Conservation (phyloP, 2,888 invertebrate species). For the Zhuqinia jingwanae region DNA sequence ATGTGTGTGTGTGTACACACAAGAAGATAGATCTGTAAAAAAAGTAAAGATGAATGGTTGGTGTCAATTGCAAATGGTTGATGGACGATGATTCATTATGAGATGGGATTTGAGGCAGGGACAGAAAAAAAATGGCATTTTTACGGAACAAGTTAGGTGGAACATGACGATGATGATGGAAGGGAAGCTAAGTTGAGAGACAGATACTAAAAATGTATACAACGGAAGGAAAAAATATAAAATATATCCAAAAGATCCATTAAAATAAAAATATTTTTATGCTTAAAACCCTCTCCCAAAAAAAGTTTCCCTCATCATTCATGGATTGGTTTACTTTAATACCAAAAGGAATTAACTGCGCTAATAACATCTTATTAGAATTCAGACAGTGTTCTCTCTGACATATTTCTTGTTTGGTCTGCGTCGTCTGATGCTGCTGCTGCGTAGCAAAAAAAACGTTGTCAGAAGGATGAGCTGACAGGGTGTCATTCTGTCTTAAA, state of each 20-base stretch:
- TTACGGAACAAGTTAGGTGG: neutral
- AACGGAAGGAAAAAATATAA: slow-evolving; percentile 11
- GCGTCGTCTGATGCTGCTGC: neutral
- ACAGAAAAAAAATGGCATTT: slow-evolving; percentile 2
- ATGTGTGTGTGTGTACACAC: slow-evolving; percentile 37
- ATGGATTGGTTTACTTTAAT: slow-evolving; percentile 17
- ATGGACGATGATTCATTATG: slow-evolving; percentile 59
- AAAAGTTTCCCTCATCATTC: too few species aligned
- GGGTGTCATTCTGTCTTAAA: slow-evolving; percentile 44
- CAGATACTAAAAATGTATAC: neutral
- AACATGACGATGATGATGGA: neutral
- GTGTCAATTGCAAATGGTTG: slow-evolving; percentile 50
- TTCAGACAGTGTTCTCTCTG: slow-evolving; percentile 16
- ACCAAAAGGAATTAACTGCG: slow-evolving; percentile 5
- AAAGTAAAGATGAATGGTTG: slow-evolving; percentile 38
- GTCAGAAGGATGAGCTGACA: slow-evolving; percentile 49
- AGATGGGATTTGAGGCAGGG: neutral
- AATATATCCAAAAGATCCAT: neutral
- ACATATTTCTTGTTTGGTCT: neutral
- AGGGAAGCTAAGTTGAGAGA: too few species aligned
- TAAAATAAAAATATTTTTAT: neutral
- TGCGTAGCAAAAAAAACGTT: slow-evolving; percentile 17
- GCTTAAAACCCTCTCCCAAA: too few species aligned
- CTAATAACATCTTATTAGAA: slow-evolving; percentile 29
- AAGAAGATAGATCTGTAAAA: slow-evolving; percentile 12